A percentile compares a stretch with the other conserved stretches of the same genome.
Conservation (phyloP, 2,113 vertebrate species). For the Machaerirhynchus nigripectus region DNA sequence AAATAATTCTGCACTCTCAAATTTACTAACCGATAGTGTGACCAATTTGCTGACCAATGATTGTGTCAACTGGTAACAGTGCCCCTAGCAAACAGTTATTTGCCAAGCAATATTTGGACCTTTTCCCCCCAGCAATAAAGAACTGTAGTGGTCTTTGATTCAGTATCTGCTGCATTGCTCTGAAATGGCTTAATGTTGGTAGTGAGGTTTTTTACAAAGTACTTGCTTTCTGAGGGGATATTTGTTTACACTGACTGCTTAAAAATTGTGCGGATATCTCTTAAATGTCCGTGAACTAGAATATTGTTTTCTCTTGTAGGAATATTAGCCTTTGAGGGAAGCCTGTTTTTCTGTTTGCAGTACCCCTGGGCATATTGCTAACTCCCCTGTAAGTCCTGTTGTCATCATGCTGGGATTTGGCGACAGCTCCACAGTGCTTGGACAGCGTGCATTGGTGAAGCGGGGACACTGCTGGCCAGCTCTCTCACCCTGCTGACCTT, state of each 20-base stretch:
- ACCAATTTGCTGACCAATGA: slow-evolving; percentile 79
- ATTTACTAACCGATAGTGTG: slow-evolving; percentile 80
- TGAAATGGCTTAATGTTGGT: neutral
- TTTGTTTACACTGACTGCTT: neutral
- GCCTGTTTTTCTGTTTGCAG: neutral
- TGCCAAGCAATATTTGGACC: slow-evolving; percentile 73
- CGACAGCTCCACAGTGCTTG: neutral
- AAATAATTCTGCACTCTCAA: slow-evolving; percentile 80
- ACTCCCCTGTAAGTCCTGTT: neutral
- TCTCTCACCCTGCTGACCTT: slow-evolving; percentile 33
- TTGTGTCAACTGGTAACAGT: slow-evolving; percentile 73
- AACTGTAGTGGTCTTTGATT: slow-evolving; percentile 57
- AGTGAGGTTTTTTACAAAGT: neutral
- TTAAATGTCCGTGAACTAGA: neutral
- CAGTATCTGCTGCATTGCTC: slow-evolving; percentile 21
- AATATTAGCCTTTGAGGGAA: neutral
- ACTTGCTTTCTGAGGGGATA: neutral
- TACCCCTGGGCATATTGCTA: neutral
- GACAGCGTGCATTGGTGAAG: neutral
- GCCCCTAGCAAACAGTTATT: slow-evolving; percentile 74
- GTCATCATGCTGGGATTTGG: slow-evolving; percentile 26
- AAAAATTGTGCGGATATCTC: neutral
- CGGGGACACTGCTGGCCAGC: neutral
- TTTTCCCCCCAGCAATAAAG: slow-evolving; percentile 62
- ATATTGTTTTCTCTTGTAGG: neutral